Evolutionary conservation across 2,888 invertebrate species (phyloP), one percentile per base, ranked within the genome.

Genomic region (Periphyllus acericola): DNA sequence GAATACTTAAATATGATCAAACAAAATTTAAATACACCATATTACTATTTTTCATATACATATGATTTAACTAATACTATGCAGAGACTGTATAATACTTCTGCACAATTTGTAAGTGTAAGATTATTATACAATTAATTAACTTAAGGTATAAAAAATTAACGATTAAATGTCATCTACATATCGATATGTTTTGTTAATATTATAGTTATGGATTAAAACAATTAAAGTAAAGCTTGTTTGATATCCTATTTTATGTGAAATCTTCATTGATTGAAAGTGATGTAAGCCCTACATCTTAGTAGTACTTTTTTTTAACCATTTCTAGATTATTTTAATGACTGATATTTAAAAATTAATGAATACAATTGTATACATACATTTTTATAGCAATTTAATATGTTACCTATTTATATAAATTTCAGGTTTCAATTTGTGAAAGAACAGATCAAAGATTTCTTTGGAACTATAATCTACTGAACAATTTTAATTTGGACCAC

Each of bases 61-160:
- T 97, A 97, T 91, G 99, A 99, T 92, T 92, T 99, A 87, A 97
- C 97, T 40, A 98, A 98, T 92, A 94, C 97, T 0, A 93, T 98
- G 91, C 99, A 99, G 92, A 93, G 98, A 89, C 93, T 98, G 90
- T 95, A 96, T 90, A 95, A 95, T 85, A 96, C 96, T 85, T 94
- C 96, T 0, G 95, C 96, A 0, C 96, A 97, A 90, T 97, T 97
- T 91, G 93, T 96, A 89, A 94, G 94, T 92, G 95, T 95, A 90
- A 90, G 89, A 89, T 46, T 52, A 46, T 72, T 55, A 88, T 78
- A 25, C 60, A 60, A 25, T 25, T 25, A 21, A 60, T 60, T 25
- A 60, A 81, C 55, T 92, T 92, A 89, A 89, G 8, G 1, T 66
- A n/a, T 46, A 60, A 21, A 60, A 60, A 60, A 60, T 60, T 1